Evolutionary conservation across 2,888 invertebrate genomes (phyloP).

Genomic region (Andrena bicolor): DNA sequence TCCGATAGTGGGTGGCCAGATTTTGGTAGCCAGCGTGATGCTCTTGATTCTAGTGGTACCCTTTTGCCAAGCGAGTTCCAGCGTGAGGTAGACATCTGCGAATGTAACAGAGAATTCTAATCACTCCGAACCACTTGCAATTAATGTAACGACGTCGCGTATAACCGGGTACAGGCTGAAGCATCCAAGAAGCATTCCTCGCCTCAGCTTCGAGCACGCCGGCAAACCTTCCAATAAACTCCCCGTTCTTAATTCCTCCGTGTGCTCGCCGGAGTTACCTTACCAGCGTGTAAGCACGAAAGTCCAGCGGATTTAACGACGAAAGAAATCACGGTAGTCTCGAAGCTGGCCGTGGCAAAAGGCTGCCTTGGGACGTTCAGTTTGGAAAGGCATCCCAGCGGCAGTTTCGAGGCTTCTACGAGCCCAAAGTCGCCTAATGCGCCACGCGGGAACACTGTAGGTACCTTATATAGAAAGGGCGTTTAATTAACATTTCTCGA

Average conservation of each 20-base stretch:
- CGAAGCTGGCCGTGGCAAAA: conserved; percentile 16
- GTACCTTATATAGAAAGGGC: conserved; percentile 68
- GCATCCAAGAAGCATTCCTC: background rate
- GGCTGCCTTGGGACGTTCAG: conserved; percentile 6
- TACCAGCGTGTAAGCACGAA: conserved; percentile 22
- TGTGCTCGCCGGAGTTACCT: conserved; percentile 2
- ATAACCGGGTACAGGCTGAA: conserved; percentile 10
- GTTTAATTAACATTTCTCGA: conserved; percentile 76
- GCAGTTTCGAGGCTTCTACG: conserved; percentile 51
- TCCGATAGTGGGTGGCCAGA: background rate
- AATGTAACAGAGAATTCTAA: too few relatives aligned
- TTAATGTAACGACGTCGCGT: conserved; percentile 15
- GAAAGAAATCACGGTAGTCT: conserved; percentile 37
- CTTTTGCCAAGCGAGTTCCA: too few relatives aligned
- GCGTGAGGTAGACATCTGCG: too few relatives aligned
- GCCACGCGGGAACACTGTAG: conserved; percentile 36
- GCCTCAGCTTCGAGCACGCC: background rate
- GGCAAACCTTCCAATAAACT: conserved; percentile 21
- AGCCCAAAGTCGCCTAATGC: conserved; percentile 54
- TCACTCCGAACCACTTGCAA: conserved; percentile 11
- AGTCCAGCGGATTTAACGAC: conserved; percentile 22
- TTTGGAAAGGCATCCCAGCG: conserved; percentile 50
- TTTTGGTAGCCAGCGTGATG: background rate
- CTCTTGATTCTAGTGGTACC: too few relatives aligned
- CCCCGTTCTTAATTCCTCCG: conserved; percentile 14